A percentile compares a stretch with the other conserved stretches of the same genome.
These are phyloP conservation scores for Halictus quadricinctus DNA, from an alignment of 2,888 invertebrate species.

Conservation along the genomic window DNA sequence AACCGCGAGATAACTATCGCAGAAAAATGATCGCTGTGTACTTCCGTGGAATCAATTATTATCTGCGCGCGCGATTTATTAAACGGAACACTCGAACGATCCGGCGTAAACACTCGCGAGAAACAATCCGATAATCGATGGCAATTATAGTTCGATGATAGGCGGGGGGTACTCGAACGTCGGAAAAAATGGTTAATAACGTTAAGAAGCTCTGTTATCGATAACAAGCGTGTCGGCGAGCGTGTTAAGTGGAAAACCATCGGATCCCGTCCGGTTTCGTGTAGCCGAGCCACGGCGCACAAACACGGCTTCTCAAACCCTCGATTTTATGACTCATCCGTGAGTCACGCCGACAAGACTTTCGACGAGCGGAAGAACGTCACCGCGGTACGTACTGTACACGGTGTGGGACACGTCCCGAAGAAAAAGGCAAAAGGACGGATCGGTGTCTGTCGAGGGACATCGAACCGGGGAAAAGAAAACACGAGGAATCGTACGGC, in stretches of 20 bases:
- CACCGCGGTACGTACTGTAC: slow-evolving; percentile 16
- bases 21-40: background rate
- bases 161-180: background rate
- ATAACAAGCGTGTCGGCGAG: background rate
- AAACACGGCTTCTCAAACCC: slow-evolving; percentile 2
- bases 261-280: background rate
- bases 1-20: background rate
- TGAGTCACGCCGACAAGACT: slow-evolving; percentile 33
- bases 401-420: background rate
- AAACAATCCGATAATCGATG: background rate
- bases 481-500: slow-evolving; percentile 16
- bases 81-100: background rate
- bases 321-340: slow-evolving; percentile 39
- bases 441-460: slow-evolving; percentile 21
- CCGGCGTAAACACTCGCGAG: background rate
- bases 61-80: background rate
- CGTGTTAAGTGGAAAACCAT: slow-evolving; percentile 11
- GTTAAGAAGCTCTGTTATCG: background rate
- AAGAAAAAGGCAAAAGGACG: slow-evolving; percentile 13
- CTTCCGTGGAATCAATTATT: background rate
- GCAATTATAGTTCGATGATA: background rate
- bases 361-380: slow-evolving; percentile 34
- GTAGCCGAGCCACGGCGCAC: background rate
- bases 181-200: background rate
- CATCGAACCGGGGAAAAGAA: slow-evolving; percentile 5